These are phyloP conservation scores for Timema podura DNA, from an alignment of 2,888 invertebrate genomes.

Conservation along the genomic window DNA sequence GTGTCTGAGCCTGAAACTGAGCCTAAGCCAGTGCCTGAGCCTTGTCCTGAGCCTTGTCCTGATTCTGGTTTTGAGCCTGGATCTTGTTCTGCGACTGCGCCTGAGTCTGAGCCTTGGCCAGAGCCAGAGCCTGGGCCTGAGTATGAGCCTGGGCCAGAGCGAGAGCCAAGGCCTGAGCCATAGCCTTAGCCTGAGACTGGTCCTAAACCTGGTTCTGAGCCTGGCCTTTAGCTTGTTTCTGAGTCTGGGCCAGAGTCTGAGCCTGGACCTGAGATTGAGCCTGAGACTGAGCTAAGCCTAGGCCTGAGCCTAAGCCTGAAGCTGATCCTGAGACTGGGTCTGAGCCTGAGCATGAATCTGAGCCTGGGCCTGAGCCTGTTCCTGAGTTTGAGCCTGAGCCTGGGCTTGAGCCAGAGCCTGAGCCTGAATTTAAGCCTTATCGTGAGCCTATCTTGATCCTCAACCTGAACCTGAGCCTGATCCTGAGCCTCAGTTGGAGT, in stretches of 20 bases:
- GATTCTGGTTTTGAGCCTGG: background rate
- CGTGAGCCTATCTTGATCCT: too few species aligned
- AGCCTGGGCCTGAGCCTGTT: slow-evolving; percentile 26
- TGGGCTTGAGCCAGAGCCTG: background rate
- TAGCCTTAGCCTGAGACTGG: slow-evolving; percentile 24
- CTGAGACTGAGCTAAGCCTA: background rate
- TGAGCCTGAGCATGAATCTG: slow-evolving; percentile 33
- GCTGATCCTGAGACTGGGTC: slow-evolving; percentile 34
- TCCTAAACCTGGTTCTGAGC: background rate
- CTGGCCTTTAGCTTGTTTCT: background rate
- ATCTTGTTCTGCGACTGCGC: background rate
- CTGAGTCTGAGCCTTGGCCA: background rate
- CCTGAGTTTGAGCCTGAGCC: background rate
- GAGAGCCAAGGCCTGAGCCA: slow-evolving; percentile 35
- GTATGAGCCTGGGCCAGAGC: slow-evolving; percentile 29
- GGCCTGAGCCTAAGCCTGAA: background rate
- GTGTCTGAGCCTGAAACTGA: slow-evolving; percentile 5
- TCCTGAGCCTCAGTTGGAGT: background rate
- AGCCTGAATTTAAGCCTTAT: too few species aligned
- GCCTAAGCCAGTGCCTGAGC: background rate
- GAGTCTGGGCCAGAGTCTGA: slow-evolving; percentile 23
- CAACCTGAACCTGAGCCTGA: background rate
- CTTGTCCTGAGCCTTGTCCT: background rate
- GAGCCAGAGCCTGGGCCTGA: slow-evolving; percentile 22
- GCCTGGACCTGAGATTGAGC: slow-evolving; percentile 33